phyloP scores from a whole-genome alignment of 2,113 vertebrate species.

The Grantiella picta region DNA sequence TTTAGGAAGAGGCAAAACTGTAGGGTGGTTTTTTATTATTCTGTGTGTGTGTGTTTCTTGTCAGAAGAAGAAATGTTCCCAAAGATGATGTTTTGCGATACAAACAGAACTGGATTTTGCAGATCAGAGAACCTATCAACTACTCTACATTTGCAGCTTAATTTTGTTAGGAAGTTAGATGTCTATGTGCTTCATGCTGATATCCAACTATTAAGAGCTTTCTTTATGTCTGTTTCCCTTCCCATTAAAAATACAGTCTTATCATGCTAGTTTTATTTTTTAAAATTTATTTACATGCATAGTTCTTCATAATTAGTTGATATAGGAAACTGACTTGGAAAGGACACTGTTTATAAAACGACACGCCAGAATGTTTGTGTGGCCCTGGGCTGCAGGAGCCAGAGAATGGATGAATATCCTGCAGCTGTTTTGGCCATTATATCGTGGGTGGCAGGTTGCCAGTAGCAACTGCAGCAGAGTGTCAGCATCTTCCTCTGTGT shows the following conservation, averaged over 20 bases:
- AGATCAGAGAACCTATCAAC: not conserved
- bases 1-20: not conserved
- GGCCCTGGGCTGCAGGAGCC: not conserved
- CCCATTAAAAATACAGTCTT: not conserved
- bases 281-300: not conserved
- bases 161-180: not conserved
- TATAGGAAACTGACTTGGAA: constrained; percentile 2
- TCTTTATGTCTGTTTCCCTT: not conserved
- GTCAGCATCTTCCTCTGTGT: not conserved
- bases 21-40: not conserved
- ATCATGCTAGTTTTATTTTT: not conserved
- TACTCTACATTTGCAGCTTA: not conserved
- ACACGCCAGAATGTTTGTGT: not conserved
- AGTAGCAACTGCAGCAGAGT: not conserved
- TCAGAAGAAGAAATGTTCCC: not conserved
- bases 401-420: not conserved
- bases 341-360: not conserved
- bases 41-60: not conserved
- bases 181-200: not conserved
- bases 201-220: not conserved
- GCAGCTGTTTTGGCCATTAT: constrained; percentile 14
- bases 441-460: not conserved
- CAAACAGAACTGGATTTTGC: not conserved
- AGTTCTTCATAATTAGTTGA: not conserved
- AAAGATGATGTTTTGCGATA: not conserved